phyloP scores from a whole-genome alignment of 2,797 vertebrate species.

The Hydrophis major region DNA sequence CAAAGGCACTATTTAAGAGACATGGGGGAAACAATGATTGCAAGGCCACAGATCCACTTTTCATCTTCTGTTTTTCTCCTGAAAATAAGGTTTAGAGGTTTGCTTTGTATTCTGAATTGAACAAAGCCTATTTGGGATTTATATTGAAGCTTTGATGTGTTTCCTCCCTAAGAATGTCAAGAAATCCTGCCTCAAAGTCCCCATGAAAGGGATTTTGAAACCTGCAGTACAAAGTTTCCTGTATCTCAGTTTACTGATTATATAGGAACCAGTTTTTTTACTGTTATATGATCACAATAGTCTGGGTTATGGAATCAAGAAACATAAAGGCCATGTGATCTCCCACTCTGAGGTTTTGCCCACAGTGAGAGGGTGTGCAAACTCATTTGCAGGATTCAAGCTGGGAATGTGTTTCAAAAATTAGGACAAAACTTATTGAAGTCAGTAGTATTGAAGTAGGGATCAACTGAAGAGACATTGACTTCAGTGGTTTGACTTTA shows the following conservation, averaged over 20 bases:
- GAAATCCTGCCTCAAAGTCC: not conserved
- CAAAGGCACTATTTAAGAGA: not conserved
- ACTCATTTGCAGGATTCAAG: not conserved
- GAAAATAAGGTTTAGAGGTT: not conserved
- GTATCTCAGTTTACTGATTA: not conserved
- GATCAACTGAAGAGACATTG: not conserved
- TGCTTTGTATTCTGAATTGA: not conserved
- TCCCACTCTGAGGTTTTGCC: not conserved
- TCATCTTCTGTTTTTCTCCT: not conserved
- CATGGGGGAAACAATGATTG: not conserved
- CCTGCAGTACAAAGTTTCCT: not conserved
- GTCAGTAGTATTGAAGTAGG: not conserved
- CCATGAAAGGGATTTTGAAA: not conserved
- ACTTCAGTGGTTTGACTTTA: not conserved
- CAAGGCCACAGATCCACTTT: not conserved
- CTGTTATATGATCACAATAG: not conserved
- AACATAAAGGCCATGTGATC: not conserved
- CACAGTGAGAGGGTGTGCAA: not conserved
- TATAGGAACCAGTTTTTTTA: not conserved
- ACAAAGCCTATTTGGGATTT: not conserved
- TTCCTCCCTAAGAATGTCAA: not conserved
- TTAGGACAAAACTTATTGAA: not conserved
- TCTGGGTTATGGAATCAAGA: not conserved
- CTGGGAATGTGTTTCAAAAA: not conserved
- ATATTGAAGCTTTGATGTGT: not conserved